These are phyloP conservation scores for Lamprotornis superbus DNA, from an alignment of 2,113 vertebrate species.

Conservation along the genomic window DNA sequence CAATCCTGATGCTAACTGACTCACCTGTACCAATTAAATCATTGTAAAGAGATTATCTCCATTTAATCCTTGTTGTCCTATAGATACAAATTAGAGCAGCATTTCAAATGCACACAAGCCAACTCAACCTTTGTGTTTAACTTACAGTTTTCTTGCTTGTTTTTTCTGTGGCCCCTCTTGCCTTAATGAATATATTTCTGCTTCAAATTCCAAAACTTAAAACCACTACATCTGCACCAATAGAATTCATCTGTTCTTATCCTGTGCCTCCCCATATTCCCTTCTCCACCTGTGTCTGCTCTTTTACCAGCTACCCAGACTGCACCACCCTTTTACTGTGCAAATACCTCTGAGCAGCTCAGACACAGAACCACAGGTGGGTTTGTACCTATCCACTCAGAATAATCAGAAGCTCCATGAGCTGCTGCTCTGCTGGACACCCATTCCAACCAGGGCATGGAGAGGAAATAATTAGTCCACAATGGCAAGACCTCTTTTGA, in stretches of 20 bases:
- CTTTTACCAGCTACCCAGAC: neutral
- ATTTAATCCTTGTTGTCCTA: conserved; percentile 28
- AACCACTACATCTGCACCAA: fast-evolving
- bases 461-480: neutral
- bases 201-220: neutral
- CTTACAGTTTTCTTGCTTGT: neutral
- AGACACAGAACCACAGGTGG: neutral
- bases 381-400: neutral
- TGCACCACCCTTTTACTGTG: neutral
- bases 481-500: neutral
- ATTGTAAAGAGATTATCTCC: conserved; percentile 38
- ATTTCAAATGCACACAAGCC: neutral
- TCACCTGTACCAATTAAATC: conserved; percentile 19
- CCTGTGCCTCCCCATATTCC: neutral
- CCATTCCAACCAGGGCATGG: neutral
- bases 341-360: neutral
- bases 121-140: neutral
- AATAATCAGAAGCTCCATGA: neutral
- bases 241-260: neutral
- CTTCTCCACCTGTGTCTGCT: neutral
- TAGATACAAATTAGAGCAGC: conserved; percentile 27
- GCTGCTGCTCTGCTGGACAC: neutral
- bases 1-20: conserved; percentile 1
- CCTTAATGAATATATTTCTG: neutral
- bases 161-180: neutral